Conservation (phyloP, 1,140 invertebrate genomes). For the Trachymyrmex septentrionalis region DNA sequence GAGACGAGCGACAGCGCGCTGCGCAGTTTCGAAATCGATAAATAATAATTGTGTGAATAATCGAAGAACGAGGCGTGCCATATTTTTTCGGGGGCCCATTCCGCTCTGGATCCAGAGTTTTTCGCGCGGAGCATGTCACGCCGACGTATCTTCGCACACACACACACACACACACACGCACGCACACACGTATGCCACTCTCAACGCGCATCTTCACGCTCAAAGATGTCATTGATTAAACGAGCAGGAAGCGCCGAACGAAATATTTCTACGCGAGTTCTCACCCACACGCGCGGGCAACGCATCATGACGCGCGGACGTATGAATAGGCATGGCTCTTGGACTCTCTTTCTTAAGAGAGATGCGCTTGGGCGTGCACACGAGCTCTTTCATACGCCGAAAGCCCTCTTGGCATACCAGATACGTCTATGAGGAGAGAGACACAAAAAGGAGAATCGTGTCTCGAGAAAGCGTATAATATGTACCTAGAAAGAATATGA, state of each 20-base stretch:
- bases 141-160: not conserved
- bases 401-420: conserved; percentile 68
- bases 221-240: conserved; percentile 80
- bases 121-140: conserved; percentile 23
- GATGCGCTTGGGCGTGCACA: conserved; percentile 73
- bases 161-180: not conserved
- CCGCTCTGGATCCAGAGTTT: conserved; percentile 18
- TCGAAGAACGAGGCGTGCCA: conserved; percentile 17
- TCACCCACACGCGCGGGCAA: conserved; percentile 71
- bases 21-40: conserved; percentile 13
- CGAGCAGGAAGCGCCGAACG: conserved; percentile 76
- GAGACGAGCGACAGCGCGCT: not conserved
- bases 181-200: not conserved
- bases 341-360: conserved; percentile 64
- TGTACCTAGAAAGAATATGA: not conserved
- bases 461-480: conserved; percentile 32
- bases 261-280: conserved; percentile 71
- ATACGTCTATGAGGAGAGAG: conserved; percentile 58
- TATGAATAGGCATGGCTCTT: conserved; percentile 72
- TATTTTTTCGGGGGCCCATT: not conserved
- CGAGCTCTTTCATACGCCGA: conserved; percentile 67
- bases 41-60: conserved; percentile 29
- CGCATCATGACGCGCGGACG: conserved; percentile 66
- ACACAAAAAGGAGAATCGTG: conserved; percentile 22
- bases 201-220: conserved; percentile 71